Base-by-base conservation (phyloP, 2,797 vertebrate species). In the Parambassis ranga region DNA sequence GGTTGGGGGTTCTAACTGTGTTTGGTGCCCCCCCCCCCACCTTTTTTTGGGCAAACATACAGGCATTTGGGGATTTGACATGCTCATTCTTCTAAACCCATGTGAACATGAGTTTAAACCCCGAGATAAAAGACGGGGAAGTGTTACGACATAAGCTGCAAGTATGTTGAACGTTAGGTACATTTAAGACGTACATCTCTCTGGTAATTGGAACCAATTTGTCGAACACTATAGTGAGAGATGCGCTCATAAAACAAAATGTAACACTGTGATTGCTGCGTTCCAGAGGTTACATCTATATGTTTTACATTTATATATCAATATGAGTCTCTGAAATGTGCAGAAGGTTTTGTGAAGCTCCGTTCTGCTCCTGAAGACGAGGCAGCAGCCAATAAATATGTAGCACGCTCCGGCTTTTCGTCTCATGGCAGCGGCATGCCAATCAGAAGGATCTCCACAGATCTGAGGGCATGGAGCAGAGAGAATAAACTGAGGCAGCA, bases 371-470 rank as follows among this genome's bases (percentile, higher is more conserved):
- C 22, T 24, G 15, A 44, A 70, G 22, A 62, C 63, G 23, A 55
- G 58, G 49, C 11, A 3, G 20, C 23, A 47, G 55, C 32, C 49
- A 37, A 38, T 51, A 72, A 67, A 58, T 58, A 63, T 65, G 53
- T 33, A 14, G 31, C 46, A 11, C 47, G 10, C 37, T 32, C 48
- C 23, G 26, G 42, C 42, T 60, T 65, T 43, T 57, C 0, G 20
- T 74, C 38, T 76, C 71, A 31, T 10, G 14, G 59, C 44, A 8
- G 35, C 43, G 52, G 65, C 43, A n/a, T 61, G 79, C 65, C 77
- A 77, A 49, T 83, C 82, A 76, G 61, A 67, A 49, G 15, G 44
- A 73, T 71, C 62, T 56, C 44, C 50, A 35, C 50, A 77, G 77
- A 81, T 75, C 55, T 66, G 60, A 78, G 49, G 38, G 55, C 67